Evolutionary conservation across 2,113 vertebrate species (phyloP).

Genomic region (Clarias macrocephalus): DNA sequence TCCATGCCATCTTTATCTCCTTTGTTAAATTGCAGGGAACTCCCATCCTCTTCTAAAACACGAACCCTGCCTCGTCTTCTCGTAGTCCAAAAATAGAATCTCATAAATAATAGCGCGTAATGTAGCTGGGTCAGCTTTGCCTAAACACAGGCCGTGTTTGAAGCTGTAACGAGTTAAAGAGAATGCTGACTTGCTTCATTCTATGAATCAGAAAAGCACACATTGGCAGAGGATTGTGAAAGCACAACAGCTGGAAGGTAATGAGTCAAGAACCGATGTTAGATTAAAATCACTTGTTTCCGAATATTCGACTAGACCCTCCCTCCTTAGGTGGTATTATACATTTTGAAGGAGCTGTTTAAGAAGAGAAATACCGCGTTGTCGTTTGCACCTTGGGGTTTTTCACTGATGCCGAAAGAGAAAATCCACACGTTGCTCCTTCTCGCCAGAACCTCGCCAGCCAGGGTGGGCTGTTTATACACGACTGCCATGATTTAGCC

Average conservation of each 20-base stretch:
- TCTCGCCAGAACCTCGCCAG: not conserved
- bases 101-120: conserved; percentile 1
- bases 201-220: conserved; percentile 44
- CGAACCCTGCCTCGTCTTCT: not conserved
- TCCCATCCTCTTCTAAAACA: not conserved
- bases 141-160: conserved; percentile 30
- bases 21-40: conserved; percentile 6
- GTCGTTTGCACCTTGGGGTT: conserved; percentile 17
- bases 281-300: conserved; percentile 36
- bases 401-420: not conserved
- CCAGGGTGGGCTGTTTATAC: conserved; percentile 26
- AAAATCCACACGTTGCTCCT: not conserved
- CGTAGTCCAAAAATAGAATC: conserved; percentile 15
- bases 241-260: conserved; percentile 32
- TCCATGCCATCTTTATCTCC: not conserved
- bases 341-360: conserved; percentile 29
- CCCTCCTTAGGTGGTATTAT: conserved; percentile 15
- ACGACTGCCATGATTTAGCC: not conserved
- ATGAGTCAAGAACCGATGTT: conserved; percentile 41
- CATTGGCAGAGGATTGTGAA: conserved; percentile 33
- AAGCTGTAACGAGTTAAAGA: conserved; percentile 40
- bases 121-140: not conserved
- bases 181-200: conserved; percentile 51
- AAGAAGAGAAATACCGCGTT: conserved; percentile 28
- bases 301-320: conserved; percentile 27